Conservation (phyloP, 1,140 invertebrate species). For the Drosophila cardini region DNA sequence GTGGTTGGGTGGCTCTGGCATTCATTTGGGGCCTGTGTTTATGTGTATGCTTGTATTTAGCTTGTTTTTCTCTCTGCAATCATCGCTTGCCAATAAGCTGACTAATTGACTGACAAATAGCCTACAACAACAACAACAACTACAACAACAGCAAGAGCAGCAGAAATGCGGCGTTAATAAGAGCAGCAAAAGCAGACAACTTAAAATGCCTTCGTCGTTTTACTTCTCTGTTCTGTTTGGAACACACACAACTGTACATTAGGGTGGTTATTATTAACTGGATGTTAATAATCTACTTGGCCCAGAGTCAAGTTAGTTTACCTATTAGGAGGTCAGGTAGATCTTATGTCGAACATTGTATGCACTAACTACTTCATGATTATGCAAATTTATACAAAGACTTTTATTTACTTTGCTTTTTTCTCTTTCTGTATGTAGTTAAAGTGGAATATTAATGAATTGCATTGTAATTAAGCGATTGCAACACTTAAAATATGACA, state of each 20-base stretch:
- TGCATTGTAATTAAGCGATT: background rate
- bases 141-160: constrained; percentile 24
- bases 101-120: constrained; percentile 84
- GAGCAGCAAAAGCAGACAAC: constrained; percentile 56
- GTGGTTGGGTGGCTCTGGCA: constrained; percentile 17
- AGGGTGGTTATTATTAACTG: constrained; percentile 57
- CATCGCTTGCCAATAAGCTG: constrained; percentile 83
- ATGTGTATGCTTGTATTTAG: constrained; percentile 61
- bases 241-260: constrained; percentile 57
- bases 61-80: constrained; percentile 76
- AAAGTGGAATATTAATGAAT: background rate
- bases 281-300: constrained; percentile 47
- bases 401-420: background rate
- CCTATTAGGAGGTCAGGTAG: constrained; percentile 1
- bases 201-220: constrained; percentile 50
- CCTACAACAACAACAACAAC: constrained; percentile 58
- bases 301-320: background rate
- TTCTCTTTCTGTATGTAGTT: too few relatives aligned
- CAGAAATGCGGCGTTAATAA: constrained; percentile 65
- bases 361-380: constrained; percentile 13
- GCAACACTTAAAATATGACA: background rate
- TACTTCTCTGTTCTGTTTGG: background rate
- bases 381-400: constrained; percentile 6
- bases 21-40: constrained; percentile 27
- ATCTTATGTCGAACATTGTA: background rate